These are phyloP conservation scores for Linnaemya vulpina DNA, from an alignment of 2,888 invertebrate species.

Conservation along the genomic window DNA sequence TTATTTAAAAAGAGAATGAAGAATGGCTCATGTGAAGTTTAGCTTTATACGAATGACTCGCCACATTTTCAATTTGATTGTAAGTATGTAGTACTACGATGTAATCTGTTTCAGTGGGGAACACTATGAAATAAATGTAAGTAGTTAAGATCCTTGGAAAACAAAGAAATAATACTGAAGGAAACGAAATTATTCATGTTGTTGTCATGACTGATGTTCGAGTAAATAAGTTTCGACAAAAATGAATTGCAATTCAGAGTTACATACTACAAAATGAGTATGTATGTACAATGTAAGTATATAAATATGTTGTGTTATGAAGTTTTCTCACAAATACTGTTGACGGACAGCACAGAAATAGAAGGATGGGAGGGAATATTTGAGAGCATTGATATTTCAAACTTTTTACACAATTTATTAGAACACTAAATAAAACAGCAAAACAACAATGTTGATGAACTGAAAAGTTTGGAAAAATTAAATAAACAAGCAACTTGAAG, in stretches of 20 bases:
- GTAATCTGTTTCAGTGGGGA: not conserved
- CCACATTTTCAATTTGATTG: not conserved
- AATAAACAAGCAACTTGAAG: not conserved
- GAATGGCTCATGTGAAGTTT: conserved; percentile 7
- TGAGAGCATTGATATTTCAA: conserved; percentile 19
- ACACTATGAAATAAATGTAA: conserved; percentile 7
- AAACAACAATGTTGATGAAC: conserved; percentile 24
- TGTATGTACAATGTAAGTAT: not conserved
- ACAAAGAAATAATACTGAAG: not conserved
- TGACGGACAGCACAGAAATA: conserved; percentile 24
- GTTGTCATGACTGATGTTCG: not conserved
- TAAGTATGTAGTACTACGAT: not conserved
- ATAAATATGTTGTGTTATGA: conserved; percentile 27
- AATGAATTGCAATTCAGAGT: conserved; percentile 59
- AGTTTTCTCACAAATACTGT: conserved; percentile 4
- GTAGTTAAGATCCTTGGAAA: not conserved
- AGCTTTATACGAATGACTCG: not conserved
- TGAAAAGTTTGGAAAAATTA: not conserved
- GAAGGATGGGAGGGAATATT: conserved; percentile 4
- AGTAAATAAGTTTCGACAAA: conserved; percentile 27
- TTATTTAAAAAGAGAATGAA: conserved; percentile 5
- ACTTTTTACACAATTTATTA: conserved; percentile 43
- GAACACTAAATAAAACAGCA: not conserved
- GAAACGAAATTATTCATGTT: conserved; percentile 3
- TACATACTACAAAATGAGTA: conserved; percentile 1